Evolutionary conservation across 2,888 invertebrate species (phyloP).

Genomic region (Erebia epiphron): DNA sequence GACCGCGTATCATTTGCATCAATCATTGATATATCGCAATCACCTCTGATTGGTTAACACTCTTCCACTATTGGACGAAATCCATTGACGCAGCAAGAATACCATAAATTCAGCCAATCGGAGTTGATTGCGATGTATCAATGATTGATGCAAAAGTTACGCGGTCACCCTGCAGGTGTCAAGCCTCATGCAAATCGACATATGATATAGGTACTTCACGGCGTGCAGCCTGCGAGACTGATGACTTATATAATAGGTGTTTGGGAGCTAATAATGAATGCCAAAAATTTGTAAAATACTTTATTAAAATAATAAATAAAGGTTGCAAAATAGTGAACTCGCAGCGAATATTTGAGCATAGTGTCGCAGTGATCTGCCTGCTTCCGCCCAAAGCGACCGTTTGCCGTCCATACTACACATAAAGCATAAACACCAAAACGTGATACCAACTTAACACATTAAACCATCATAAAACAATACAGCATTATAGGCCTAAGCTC

Average conservation of each 20-base stretch:
- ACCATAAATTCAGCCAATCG: too few relatives aligned
- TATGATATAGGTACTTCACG: too few relatives aligned
- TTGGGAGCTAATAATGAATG: conserved; percentile 16
- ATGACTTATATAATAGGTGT: background rate
- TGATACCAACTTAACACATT: conserved; percentile 51
- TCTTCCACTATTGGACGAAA: too few relatives aligned
- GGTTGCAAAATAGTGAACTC: conserved; percentile 73
- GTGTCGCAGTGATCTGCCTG: conserved; percentile 38
- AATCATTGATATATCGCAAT: too few relatives aligned
- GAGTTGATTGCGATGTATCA: too few relatives aligned
- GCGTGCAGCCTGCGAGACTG: background rate
- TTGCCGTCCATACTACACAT: conserved; percentile 46
- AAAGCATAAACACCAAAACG: conserved; percentile 57
- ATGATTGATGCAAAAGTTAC: too few relatives aligned
- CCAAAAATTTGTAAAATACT: conserved; percentile 67
- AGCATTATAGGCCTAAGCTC: too few relatives aligned
- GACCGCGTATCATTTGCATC: too few relatives aligned
- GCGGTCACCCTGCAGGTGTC: too few relatives aligned
- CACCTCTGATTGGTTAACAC: too few relatives aligned
- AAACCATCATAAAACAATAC: background rate
- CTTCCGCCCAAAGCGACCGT: conserved; percentile 52
- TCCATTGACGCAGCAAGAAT: too few relatives aligned
- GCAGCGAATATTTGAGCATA: conserved; percentile 58
- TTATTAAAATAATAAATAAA: conserved; percentile 81
- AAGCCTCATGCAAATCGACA: too few relatives aligned